A percentile compares a stretch with the other conserved stretches of the same genome.
Evolutionary conservation across 1,140 invertebrate species (phyloP).

Genomic region (Drosophila murphyi): DNA sequence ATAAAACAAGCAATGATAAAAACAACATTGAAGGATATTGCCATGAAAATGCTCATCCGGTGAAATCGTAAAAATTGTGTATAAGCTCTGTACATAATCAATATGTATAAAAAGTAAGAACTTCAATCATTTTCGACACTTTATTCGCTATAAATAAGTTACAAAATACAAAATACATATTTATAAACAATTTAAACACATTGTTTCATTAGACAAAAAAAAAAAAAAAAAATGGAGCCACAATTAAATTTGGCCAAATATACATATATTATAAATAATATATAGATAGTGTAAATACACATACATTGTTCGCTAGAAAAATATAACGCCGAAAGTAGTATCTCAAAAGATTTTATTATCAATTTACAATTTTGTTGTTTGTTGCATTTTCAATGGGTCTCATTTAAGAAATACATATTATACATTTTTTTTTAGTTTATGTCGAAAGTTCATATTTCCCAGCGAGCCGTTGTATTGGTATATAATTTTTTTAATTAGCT

Average conservation of each 20-base stretch:
- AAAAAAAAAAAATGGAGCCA: conserved; percentile 20
- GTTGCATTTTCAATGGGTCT: too few species aligned
- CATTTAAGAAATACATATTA: too few species aligned
- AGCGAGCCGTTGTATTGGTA: too few species aligned
- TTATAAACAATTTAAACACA: conserved; percentile 38
- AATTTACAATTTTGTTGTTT: too few species aligned
- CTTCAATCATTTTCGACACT: conserved; percentile 64
- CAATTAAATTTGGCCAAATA: neutral
- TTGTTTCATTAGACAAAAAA: conserved; percentile 34
- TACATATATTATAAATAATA: conserved; percentile 6
- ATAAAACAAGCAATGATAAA: conserved; percentile 9
- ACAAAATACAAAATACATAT: conserved; percentile 52
- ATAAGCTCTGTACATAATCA: conserved; percentile 20
- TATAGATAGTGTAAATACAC: neutral
- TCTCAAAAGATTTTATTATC: too few species aligned
- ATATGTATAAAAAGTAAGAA: conserved; percentile 26
- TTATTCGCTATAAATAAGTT: conserved; percentile 79
- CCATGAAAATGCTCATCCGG: conserved; percentile 47
- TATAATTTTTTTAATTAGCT: too few species aligned
- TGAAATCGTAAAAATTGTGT: conserved; percentile 32
- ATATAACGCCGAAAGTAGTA: too few species aligned
- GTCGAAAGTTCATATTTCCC: too few species aligned
- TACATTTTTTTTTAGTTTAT: neutral
- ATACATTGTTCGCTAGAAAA: neutral
- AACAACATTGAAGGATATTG: conserved; percentile 8